Evolutionary conservation across 2,888 invertebrate species (phyloP), one percentile per base, ranked within the genome.

Genomic region (Agrilus cyanescens): DNA sequence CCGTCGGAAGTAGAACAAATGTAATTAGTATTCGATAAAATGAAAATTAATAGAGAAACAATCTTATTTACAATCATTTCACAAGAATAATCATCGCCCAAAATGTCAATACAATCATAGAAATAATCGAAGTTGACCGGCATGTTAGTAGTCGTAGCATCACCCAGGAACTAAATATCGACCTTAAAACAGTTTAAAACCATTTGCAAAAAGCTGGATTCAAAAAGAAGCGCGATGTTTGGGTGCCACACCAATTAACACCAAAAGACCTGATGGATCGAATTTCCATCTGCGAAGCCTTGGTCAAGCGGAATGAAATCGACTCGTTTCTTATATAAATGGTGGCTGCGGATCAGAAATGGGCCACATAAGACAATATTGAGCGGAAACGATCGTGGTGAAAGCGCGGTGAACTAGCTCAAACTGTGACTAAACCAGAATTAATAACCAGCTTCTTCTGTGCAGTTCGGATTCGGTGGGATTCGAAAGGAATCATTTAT

Each of bases 401-500:
- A n/a, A n/a, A 4, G 38, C 30, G 30, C 30, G 2, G 30, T 6
- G n/a, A 25, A 25, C 5, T 29, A 40, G 35, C 44, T 37, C 50
- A 53, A 49, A 50, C 40, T 36, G 7, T 38, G 20, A 2, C 30
- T 29, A 38, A 38, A 12, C 38, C 12, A 5, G 47, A 43, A 49
- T 35, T 43, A 38, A 40, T 16, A 37, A 16, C 34, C 38, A 40
- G n/a, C n/a, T n/a, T n/a, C n/a, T n/a, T n/a, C n/a, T n/a, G n/a
- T n/a, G n/a, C n/a, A n/a, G n/a, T n/a, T n/a, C n/a, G n/a, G n/a
- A n/a, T n/a, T n/a, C n/a, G n/a, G n/a, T n/a, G n/a, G n/a, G n/a
- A n/a, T n/a, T n/a, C n/a, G 36, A 36, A 50, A 46, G 45, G 44
- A 37, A 45, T 47, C 32, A 41, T 47, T 32, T 37, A 46, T 32